Percentiles rank a stretch among this genome's conserved stretches.
phyloP scores from a whole-genome alignment of 2,113 vertebrate genomes.

The Takifugu bimaculatus region DNA sequence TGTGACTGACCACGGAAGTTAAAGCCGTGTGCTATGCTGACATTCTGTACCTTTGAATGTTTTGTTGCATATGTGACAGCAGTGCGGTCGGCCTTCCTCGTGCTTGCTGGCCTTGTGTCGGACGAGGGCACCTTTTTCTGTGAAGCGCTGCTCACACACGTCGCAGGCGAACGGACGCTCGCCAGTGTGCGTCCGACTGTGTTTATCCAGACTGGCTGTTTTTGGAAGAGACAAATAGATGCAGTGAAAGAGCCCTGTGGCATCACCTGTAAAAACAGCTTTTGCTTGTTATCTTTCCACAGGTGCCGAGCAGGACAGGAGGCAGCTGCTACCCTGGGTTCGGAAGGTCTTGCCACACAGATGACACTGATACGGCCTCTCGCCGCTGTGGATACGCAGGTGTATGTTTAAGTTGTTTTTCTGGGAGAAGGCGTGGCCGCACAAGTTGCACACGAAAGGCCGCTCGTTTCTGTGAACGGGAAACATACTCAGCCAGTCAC shows the following conservation, averaged over 20 bases:
- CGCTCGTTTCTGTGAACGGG: constrained; percentile 83
- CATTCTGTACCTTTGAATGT: constrained; percentile 81
- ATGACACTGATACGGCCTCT: constrained; percentile 96
- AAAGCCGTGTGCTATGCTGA: no score
- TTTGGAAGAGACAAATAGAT: not conserved
- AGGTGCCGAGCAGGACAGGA: not conserved
- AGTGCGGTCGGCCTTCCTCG: constrained; percentile 91
- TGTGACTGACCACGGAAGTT: no score
- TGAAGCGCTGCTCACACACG: constrained; percentile 91
- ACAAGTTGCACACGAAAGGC: constrained; percentile 87
- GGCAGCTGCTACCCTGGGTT: constrained; percentile 82
- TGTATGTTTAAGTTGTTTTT: constrained; percentile 98
- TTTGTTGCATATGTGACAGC: constrained; percentile 90
- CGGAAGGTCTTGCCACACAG: constrained; percentile 97
- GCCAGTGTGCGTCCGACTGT: constrained; percentile 93
- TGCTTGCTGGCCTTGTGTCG: constrained; percentile 93
- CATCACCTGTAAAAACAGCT: no score
- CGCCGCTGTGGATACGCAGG: constrained; percentile 90
- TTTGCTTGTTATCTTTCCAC: no score
- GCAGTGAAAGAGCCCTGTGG: no score
- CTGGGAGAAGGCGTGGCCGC: constrained; percentile 93
- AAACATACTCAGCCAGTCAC: no score
- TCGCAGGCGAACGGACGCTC: constrained; percentile 92
- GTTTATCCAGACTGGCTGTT: constrained; percentile 92
- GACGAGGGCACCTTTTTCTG: constrained; percentile 90